Evolutionary conservation across 2,888 invertebrate genomes (phyloP), one percentile per base, ranked within the genome.

Genomic region (Tridacna gigas): DNA sequence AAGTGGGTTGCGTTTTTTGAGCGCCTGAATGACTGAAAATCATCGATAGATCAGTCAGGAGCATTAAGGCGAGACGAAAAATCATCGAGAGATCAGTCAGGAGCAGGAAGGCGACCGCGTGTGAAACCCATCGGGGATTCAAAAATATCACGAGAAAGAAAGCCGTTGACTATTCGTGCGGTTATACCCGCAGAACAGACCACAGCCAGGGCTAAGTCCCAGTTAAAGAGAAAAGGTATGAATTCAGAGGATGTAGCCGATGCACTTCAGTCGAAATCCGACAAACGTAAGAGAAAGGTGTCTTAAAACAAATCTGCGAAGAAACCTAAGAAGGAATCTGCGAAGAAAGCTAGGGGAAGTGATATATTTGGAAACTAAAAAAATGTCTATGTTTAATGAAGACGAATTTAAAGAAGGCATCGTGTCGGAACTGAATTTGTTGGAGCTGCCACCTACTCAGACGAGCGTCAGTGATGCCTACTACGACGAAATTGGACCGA

Each of bases 321-420:
- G 51, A 22, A 65, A 63, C 51, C 2, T 37, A 74, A 20, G 22
- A 73, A 26, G 66, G 77, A 18, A 79, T 82, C 26, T 79, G 83
- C 77, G 77, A 81, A 48, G 37, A 48, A 11, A 74, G 81, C 66
- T 71, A 71, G 26, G 79, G 7, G n/a, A 7, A 22, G n/a, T 5
- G 74, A 74, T 37, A 74, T 74, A 45, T 74, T 74, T n/a, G 56
- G 60, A n/a, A 60, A 56, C 61, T 61, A 22, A 61, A n/a, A 48
- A 76, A 60, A 82, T 82, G 82, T 82, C 82, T 4, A 28, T 83
- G 65, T 80, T 80, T 67, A 80, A 77, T 18, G 77, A 83, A 22
- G 69, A 66, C 22, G 26, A 65, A 65, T 77, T 45, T n/a, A n/a
- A n/a, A n/a, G n/a, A n/a, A n/a, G n/a, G n/a, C n/a, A n/a, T n/a